Percentiles rank a stretch among this genome's conserved stretches.
phyloP scores from a whole-genome alignment of 2,113 vertebrate genomes.

The Ceyx margarethae region DNA sequence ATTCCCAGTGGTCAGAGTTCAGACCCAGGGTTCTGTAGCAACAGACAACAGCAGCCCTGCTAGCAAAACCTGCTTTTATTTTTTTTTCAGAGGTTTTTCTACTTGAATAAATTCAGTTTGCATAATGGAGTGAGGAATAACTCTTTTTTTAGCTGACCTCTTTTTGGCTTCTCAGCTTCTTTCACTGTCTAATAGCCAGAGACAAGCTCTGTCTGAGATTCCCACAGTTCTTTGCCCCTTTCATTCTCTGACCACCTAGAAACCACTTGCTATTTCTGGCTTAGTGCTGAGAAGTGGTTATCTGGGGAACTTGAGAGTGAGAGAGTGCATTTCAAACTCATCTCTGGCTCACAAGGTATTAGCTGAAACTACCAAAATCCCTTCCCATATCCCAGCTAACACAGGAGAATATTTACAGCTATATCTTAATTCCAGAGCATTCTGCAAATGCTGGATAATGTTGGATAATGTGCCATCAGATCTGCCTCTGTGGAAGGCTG shows the following conservation, averaged over 20 bases:
- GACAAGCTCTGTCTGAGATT: slow-evolving; percentile 36
- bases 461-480: not conserved
- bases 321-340: not conserved
- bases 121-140: slow-evolving; percentile 35
- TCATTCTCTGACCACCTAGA: slow-evolving; percentile 16
- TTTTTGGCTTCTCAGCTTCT: slow-evolving; percentile 55
- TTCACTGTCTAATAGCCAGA: slow-evolving; percentile 40
- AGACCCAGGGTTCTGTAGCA: not conserved
- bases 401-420: not conserved
- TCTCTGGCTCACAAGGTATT: not conserved
- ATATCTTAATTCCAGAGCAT: not conserved
- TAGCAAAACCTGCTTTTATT: not conserved
- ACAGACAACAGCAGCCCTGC: not conserved
- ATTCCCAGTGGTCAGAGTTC: not conserved
- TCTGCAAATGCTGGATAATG: not conserved
- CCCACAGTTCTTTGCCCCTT: slow-evolving; percentile 9
- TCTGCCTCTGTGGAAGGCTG: not conserved
- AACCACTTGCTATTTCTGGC: slow-evolving; percentile 53
- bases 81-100: not conserved
- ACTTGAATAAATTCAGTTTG: slow-evolving; percentile 37
- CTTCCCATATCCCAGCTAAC: not conserved
- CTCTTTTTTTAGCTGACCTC: slow-evolving; percentile 60
- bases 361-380: not conserved
- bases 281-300: not conserved
- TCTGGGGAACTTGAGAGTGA: not conserved